Evolutionary conservation across 2,888 invertebrate species (phyloP).

Genomic region (Lordiphosa fenestrarum): DNA sequence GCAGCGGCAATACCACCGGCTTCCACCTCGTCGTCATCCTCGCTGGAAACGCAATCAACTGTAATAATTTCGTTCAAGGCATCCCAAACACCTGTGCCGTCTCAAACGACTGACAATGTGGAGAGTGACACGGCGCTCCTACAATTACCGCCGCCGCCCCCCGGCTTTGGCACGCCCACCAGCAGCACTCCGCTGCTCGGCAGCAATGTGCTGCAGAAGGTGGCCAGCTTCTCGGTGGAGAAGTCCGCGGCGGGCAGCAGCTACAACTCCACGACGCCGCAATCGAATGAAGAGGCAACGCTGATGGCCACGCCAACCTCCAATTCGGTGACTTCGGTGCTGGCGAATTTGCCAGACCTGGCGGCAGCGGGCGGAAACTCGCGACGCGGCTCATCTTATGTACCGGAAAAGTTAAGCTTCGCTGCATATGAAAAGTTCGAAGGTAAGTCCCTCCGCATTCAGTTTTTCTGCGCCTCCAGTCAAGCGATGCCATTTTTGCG

Average conservation of each 20-base stretch:
- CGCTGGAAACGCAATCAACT: conserved; percentile 80
- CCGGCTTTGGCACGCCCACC: conserved; percentile 65
- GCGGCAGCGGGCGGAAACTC: conserved; percentile 40
- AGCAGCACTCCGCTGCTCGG: conserved; percentile 76
- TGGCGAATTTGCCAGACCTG: conserved; percentile 5
- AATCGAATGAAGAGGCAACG: conserved; percentile 42
- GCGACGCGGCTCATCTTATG: conserved; percentile 87
- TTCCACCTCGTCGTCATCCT: conserved; percentile 54
- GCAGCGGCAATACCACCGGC: conserved; percentile 23
- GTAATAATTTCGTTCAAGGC: conserved; percentile 81
- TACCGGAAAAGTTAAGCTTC: conserved; percentile 93
- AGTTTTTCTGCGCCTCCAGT: conserved; percentile 35
- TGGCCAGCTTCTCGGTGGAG: conserved; percentile 90
- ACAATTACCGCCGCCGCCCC: conserved; percentile 50
- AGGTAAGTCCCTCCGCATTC: conserved; percentile 83
- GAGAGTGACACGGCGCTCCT: conserved; percentile 42
- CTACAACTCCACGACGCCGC: neutral
- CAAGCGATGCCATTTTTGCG: conserved; percentile 45
- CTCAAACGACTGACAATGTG: conserved; percentile 46
- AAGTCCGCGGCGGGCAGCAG: conserved; percentile 80
- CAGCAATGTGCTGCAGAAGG: conserved; percentile 90
- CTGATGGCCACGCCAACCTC: conserved; percentile 35
- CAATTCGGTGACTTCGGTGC: conserved; percentile 7
- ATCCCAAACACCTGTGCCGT: conserved; percentile 78
- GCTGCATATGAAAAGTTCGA: conserved; percentile 94